Evolutionary conservation across 2,797 vertebrate species (phyloP), one percentile per base, ranked within the genome.

Genomic region (Propithecus perrieri): DNA sequence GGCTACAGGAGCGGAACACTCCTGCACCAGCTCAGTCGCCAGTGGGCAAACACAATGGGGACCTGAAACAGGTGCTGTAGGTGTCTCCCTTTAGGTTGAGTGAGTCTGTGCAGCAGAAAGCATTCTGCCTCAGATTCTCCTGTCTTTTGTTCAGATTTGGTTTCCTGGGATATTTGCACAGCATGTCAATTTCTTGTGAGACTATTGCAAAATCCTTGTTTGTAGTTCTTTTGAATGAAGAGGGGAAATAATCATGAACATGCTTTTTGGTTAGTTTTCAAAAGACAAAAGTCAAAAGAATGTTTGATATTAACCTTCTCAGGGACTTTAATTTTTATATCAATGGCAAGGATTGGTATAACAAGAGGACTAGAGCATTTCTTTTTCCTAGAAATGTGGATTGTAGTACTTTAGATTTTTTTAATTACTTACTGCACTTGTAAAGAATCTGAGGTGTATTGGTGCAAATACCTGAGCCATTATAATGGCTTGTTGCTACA

Each of bases 131-230:
- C 35, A 28, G 83, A n/a, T 61, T 67, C 85, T 79, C 84, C 61
- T 96, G 85, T 94, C 97, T 98, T 98, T 98, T 98, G 98, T 98
- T 98, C 96, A 43, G 55, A 94, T 85, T 96, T 84, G 69, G 74
- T 83, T 96, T 97, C 86, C 85, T 85, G 53, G 63, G 72, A 75
- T 97, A 76, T 93, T 94, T 95, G 87, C 80, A 41, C 0, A 46
- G 91, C 81, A 92, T 96, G 87, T 94, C 92, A 79, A 89, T 92
- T 67, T 85, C 85, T 85, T 75, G 59, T 84, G 84, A 63, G 76
- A 89, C 35, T 43, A 89, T 72, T 80, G 69, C 55, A 83, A 90
- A 43, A 18, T 71, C 28, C 50, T 38, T 96, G 89, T 79, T 59
- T 83, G 89, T 14, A 80, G 83, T 76, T 50, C 87, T 93, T 96